These are phyloP conservation scores for Pogonus chalceus DNA, from an alignment of 1,140 invertebrate genomes.

Conservation along the genomic window DNA sequence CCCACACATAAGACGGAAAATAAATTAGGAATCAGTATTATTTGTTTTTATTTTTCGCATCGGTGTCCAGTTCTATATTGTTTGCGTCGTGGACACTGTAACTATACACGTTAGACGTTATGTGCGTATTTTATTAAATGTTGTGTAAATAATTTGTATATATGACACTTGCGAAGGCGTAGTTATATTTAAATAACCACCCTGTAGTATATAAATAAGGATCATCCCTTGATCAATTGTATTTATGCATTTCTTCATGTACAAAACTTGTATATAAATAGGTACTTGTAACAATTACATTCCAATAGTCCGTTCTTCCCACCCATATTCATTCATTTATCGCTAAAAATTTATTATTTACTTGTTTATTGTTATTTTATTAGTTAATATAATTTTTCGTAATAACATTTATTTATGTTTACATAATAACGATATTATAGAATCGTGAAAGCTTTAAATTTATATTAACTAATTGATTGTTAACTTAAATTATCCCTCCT, in stretches of 20 bases:
- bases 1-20: neutral
- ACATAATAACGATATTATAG: too few species aligned
- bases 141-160: neutral
- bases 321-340: too few species aligned
- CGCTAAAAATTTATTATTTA: too few species aligned
- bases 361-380: too few species aligned
- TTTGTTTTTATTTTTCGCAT: neutral
- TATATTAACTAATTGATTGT: too few species aligned
- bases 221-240: slow-evolving; percentile 1
- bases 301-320: neutral
- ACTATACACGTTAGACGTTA: neutral
- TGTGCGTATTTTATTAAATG: neutral
- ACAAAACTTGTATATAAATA: neutral
- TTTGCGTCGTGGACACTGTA: neutral
- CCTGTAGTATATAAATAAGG: slow-evolving; percentile 6
- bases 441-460: too few species aligned
- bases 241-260: slow-evolving; percentile 5
- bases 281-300: neutral
- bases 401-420: too few species aligned
- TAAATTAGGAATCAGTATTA: slow-evolving; percentile 5
- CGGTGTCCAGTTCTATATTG: too few species aligned
- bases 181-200: neutral
- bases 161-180: neutral
- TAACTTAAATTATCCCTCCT: too few species aligned
- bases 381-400: too few species aligned